Evolutionary conservation across 2,888 invertebrate genomes (phyloP), one percentile per base, ranked within the genome.

Genomic region (Amaurobius ferox): DNA sequence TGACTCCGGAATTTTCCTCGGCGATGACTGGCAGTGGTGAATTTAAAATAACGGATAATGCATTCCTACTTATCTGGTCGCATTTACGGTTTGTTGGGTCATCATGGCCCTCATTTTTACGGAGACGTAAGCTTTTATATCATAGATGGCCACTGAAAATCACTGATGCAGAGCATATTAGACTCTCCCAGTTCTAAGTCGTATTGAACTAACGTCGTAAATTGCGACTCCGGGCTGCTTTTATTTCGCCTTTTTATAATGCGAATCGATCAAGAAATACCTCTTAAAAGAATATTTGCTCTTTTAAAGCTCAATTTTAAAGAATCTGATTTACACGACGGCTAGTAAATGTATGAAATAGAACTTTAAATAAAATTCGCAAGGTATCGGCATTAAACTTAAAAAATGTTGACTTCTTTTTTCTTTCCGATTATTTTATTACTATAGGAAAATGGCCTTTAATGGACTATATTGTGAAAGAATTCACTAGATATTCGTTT

Each of bases 51-150:
- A 71, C 72, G 71, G 74, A 77, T 70, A 73, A 73, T 72, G 72
- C 80, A 66, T 66, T 55, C 64, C 71, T 74, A 68, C 76, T 81
- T 76, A 83, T 76, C 76, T 71, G 71, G 70, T 76, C 64, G 64
- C 81, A 83, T 83, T 83, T 76, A 83, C 70, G 81, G 76, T 83
- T 83, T 83, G 81, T 76, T 83, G 81, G 81, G 68, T 67, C 73
- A 80, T 80, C 80, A 74, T 30, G 74, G 39, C 80, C 61, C 73
- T 68, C 80, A 80, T 80, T 80, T 80, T 80, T 68, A 74, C 68
- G 80, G 55, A 74, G 74, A 48, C 61, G 40, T 74, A 74, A 74
- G 80, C 80, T 61, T 62, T 61, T 55, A 55, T 74, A 80, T 68
- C 73, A 80, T 80, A 30, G 74, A 80, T 80, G 68, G 74, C 73